Conservation (phyloP, 2,888 invertebrate species). For the Arrhopalites spinosus region DNA sequence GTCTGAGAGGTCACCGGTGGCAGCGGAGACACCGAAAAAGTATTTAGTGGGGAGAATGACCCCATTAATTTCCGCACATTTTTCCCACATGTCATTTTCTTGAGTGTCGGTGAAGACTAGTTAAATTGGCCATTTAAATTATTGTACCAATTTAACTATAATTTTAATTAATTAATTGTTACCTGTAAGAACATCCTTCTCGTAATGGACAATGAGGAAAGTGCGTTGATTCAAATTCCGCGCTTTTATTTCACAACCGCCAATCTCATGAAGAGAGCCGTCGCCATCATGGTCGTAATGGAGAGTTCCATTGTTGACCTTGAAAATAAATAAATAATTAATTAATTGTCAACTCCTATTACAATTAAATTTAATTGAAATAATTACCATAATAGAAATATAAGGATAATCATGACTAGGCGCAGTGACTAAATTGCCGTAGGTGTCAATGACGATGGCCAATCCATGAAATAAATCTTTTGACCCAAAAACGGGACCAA, state of each 20-base stretch:
- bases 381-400: no score
- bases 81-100: slow-evolving; percentile 90
- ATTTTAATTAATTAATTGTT: slow-evolving; percentile 32
- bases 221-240: slow-evolving; percentile 89
- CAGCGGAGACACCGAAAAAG: slow-evolving; percentile 90
- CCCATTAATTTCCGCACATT: slow-evolving; percentile 86
- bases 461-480: no score
- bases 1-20: slow-evolving; percentile 95
- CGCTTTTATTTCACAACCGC: slow-evolving; percentile 96
- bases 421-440: no score
- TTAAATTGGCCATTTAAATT: no score
- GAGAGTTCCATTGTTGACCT: slow-evolving; percentile 88
- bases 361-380: no score
- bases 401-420: no score
- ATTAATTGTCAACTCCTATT: no score
- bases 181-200: slow-evolving; percentile 85
- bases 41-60: slow-evolving; percentile 93
- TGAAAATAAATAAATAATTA: background rate
- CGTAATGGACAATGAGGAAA: slow-evolving; percentile 86
- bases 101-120: slow-evolving; percentile 89
- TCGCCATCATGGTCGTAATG: slow-evolving; percentile 98
- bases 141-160: background rate
- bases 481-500: no score
- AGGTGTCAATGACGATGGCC: no score
- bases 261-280: slow-evolving; percentile 95